Evolutionary conservation across 2,113 vertebrate genomes (phyloP).

Genomic region (Ictalurus punctatus): DNA sequence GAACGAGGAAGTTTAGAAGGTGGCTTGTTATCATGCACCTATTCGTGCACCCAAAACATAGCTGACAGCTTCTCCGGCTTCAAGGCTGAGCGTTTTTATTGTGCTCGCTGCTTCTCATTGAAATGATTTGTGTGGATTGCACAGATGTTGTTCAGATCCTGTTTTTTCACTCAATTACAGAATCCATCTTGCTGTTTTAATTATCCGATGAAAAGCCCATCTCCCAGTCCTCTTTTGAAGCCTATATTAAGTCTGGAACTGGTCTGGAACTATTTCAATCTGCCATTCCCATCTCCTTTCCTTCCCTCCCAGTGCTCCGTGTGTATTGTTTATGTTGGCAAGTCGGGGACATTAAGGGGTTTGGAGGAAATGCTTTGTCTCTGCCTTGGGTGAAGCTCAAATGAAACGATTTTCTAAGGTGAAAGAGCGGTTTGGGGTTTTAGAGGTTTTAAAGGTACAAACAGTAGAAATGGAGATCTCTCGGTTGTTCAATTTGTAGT

Average conservation of each 20-base stretch:
- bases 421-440: slow-evolving; percentile 16
- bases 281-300: slow-evolving; percentile 55
- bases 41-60: slow-evolving; percentile 56
- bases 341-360: slow-evolving; percentile 41
- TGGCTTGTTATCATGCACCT: slow-evolving; percentile 64
- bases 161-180: slow-evolving; percentile 79
- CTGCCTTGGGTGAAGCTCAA: slow-evolving; percentile 21
- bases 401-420: slow-evolving; percentile 32
- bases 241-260: slow-evolving; percentile 67
- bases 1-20: slow-evolving; percentile 59
- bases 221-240: slow-evolving; percentile 69
- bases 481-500: not conserved
- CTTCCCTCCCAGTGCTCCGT: slow-evolving; percentile 33
- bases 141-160: slow-evolving; percentile 79
- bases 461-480: not conserved
- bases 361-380: slow-evolving; percentile 31
- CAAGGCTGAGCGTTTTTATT: slow-evolving; percentile 70
- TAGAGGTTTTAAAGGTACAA: not conserved
- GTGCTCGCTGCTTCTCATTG: slow-evolving; percentile 72
- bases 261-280: slow-evolving; percentile 62
- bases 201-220: slow-evolving; percentile 77
- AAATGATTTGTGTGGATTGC: slow-evolving; percentile 77
- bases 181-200: slow-evolving; percentile 80
- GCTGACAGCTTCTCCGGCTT: slow-evolving; percentile 71
- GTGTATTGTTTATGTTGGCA: slow-evolving; percentile 50